These are phyloP conservation scores for Rhorus exstirpatorius DNA, from an alignment of 2,888 invertebrate species.

Conservation along the genomic window DNA sequence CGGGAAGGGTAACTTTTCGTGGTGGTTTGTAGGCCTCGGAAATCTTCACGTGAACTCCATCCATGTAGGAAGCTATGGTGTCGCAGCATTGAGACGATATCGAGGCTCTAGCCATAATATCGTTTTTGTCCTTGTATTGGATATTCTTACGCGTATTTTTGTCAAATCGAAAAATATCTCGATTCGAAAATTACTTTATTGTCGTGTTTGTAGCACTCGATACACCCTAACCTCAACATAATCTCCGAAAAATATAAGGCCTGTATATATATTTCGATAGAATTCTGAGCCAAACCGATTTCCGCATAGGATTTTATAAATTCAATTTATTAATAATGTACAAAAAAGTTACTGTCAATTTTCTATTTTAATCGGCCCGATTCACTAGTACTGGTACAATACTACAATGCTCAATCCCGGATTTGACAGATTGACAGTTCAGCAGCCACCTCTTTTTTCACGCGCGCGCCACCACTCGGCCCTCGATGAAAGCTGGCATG, in stretches of 20 bases:
- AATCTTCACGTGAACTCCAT: conserved; percentile 95
- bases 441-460: conserved; percentile 43
- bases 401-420: conserved; percentile 13
- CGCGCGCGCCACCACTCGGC: background rate
- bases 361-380: background rate
- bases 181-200: conserved; percentile 17
- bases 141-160: background rate
- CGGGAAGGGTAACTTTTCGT: conserved; percentile 89
- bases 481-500: no score
- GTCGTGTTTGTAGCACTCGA: background rate
- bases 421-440: conserved; percentile 34
- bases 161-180: background rate
- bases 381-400: background rate
- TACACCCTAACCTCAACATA: conserved; percentile 39
- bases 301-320: background rate
- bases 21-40: conserved; percentile 95
- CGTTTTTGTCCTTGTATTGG: background rate
- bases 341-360: conserved; percentile 22
- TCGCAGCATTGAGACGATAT: conserved; percentile 82
- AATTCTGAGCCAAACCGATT: no score
- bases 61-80: conserved; percentile 89
- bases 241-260: conserved; percentile 3
- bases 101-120: conserved; percentile 77
- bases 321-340: conserved; percentile 4
- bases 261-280: no score